Percentiles rank a stretch among this genome's conserved stretches.
These are phyloP conservation scores for Zapornia atra DNA, from an alignment of 2,113 vertebrate genomes.

Conservation along the genomic window DNA sequence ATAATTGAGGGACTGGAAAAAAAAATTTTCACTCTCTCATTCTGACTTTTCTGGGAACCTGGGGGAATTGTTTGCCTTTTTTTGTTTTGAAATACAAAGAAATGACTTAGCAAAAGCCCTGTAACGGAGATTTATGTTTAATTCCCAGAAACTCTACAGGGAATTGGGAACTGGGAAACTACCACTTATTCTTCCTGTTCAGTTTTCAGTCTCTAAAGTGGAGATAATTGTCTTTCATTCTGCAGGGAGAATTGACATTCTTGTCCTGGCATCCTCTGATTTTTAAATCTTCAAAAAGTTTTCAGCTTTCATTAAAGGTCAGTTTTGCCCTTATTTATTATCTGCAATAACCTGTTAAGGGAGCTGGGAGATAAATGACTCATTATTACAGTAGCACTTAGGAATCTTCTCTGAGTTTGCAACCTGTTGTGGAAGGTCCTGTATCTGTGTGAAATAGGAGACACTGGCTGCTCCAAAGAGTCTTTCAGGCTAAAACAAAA, in stretches of 20 bases:
- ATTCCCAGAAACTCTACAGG: background rate
- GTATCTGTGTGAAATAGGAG: background rate
- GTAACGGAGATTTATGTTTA: background rate
- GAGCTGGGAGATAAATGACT: slow-evolving; percentile 6
- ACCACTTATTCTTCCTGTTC: background rate
- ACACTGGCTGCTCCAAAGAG: background rate
- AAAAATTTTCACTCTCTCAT: background rate
- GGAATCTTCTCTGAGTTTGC: slow-evolving; percentile 20
- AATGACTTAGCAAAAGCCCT: background rate
- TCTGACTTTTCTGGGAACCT: background rate
- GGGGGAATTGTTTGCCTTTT: background rate
- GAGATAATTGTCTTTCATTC: background rate
- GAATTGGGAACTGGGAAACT: background rate
- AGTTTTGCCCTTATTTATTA: slow-evolving; percentile 15
- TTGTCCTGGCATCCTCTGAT: background rate
- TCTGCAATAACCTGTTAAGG: slow-evolving; percentile 17
- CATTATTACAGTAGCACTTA: background rate
- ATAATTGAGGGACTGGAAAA: background rate
- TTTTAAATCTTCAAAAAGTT: slow-evolving; percentile 26
- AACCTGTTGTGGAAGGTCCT: slow-evolving; percentile 17
- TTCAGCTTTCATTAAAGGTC: background rate
- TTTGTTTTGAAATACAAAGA: background rate
- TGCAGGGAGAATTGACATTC: background rate
- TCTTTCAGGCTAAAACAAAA: background rate
- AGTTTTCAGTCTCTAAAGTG: background rate